Evolutionary conservation across 2,113 vertebrate genomes (phyloP).

Genomic region (Phyllostomus hastatus): DNA sequence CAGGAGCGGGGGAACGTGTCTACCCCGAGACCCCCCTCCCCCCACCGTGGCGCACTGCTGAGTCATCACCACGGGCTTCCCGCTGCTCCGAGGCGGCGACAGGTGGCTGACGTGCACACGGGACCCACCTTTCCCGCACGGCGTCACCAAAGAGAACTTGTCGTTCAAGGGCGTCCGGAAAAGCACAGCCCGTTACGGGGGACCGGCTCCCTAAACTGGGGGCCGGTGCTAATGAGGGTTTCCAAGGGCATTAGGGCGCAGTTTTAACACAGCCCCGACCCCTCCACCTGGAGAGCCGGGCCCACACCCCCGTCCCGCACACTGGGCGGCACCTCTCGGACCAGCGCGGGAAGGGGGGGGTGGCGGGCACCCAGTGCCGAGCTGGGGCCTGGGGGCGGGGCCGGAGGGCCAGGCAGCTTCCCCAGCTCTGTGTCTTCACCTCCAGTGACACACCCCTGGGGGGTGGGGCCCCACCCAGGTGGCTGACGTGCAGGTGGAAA

Average conservation of each 20-base stretch:
- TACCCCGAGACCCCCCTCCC: too few relatives aligned
- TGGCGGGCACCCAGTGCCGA: too few relatives aligned
- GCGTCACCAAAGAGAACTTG: rapidly evolving
- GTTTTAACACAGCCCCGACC: neutral
- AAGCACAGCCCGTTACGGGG: rapidly evolving
- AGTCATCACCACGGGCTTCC: too few relatives aligned
- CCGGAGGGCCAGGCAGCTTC: rapidly evolving
- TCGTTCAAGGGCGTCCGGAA: rapidly evolving
- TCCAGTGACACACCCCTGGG: neutral
- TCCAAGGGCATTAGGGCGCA: rapidly evolving
- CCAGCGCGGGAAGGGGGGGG: neutral
- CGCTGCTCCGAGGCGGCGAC: too few relatives aligned
- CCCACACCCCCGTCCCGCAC: rapidly evolving
- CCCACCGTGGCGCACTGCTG: too few relatives aligned
- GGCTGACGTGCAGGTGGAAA: neutral
- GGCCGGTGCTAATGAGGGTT: neutral
- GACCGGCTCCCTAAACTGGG: neutral
- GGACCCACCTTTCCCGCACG: rapidly evolving
- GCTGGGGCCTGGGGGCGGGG: rapidly evolving
- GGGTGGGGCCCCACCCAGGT: neutral
- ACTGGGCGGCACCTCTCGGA: too few relatives aligned
- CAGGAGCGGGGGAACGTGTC: too few relatives aligned
- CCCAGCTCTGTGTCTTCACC: too few relatives aligned
- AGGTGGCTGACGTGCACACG: rapidly evolving
- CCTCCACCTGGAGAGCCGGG: neutral